Base-by-base conservation (phyloP, 2,113 vertebrate genomes). In the Channa argus region DNA sequence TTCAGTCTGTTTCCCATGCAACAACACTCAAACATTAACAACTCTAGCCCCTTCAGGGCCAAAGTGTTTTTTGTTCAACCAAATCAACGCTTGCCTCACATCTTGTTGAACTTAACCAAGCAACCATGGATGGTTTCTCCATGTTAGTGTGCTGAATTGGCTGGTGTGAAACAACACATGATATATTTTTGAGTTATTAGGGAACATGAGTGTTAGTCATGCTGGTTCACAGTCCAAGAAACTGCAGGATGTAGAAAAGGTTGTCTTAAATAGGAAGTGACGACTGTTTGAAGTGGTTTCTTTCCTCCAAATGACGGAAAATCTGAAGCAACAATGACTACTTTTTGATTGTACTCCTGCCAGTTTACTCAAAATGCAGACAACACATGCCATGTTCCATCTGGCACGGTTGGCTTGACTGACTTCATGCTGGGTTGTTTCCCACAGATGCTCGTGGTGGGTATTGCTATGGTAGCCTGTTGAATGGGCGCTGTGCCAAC, bases 371-470 rank as follows among this genome's bases (percentile, higher is more conserved):
- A 74, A 73, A 59, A 60, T 10, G 24, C 71, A 71, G 71, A 79
- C 64, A 68, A 51, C 58, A 66, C 49, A 69, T 72, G 60, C 45
- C 64, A 47, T 82, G 47, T 65, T 70, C 46, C 55, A 63, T 77
- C 59, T 15, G 34, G 38, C n/a, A 11, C 0, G 4, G n/a, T 58
- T 63, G n/a, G 14, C 45, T 61, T 59, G 58, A 55, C 36, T 53
- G 33, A 64, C 38, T 24, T 76, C 63, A 50, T 24, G 43, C 78
- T 76, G 63, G 85, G 58, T 53, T 60, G n/a, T 87, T 76, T 88
- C 77, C 74, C 73, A 77, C 89, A 99, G 98, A 99, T 71, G 93
- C 93, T 50, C 97, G 97, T 9, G 93, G 93, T 1, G 98, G 98
- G 4, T 96, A 95, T 90, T 99, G 98, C 90, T 99, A 95, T 61